Conservation (phyloP, 2,113 vertebrate genomes). For the Campylomormyrus numenius region DNA sequence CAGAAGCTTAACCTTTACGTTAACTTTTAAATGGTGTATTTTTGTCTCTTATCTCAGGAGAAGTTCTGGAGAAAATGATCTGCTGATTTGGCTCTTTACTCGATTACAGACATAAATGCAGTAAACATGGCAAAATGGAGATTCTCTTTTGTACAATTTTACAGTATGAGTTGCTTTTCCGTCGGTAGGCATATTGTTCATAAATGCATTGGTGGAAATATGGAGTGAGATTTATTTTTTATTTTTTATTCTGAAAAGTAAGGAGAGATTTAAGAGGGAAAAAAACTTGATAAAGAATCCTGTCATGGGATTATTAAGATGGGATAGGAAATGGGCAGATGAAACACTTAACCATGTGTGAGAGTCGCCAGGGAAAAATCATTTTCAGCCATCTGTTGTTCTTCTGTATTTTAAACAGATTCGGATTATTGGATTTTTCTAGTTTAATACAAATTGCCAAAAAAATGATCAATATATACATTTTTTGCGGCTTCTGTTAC, state of each 20-base stretch:
- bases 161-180: neutral
- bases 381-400: slow-evolving; percentile 9
- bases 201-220: neutral
- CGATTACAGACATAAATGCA: neutral
- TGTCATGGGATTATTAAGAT: slow-evolving; percentile 7
- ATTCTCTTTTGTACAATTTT: neutral
- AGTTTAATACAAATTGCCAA: slow-evolving; percentile 1
- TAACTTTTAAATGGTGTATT: neutral
- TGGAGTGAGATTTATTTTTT: neutral
- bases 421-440: neutral
- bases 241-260: neutral
- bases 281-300: neutral
- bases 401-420: neutral
- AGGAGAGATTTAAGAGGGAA: neutral
- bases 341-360: neutral
- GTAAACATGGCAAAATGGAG: neutral
- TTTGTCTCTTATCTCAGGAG: neutral
- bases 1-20: neutral
- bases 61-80: neutral
- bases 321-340: neutral
- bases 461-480: neutral
- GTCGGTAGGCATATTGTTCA: neutral
- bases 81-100: neutral
- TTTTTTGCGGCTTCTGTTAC: neutral
- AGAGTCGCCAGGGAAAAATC: neutral